phyloP scores from a whole-genome alignment of 1,140 invertebrate genomes.

The Drosophila leontia region DNA sequence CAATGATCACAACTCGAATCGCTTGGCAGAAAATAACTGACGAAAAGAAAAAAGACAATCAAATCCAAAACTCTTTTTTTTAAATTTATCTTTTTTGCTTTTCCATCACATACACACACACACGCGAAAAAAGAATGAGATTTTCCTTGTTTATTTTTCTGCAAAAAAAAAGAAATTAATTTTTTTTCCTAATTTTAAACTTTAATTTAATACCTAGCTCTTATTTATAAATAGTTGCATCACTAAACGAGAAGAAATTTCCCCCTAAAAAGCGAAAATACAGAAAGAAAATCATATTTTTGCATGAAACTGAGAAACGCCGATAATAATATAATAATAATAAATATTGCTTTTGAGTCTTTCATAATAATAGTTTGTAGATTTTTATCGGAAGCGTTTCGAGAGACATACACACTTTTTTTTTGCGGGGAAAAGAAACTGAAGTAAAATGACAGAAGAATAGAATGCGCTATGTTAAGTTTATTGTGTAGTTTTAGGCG shows the following conservation, averaged over 20 bases:
- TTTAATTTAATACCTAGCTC: constrained; percentile 70
- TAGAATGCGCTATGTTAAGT: constrained; percentile 75
- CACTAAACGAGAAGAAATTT: constrained; percentile 13
- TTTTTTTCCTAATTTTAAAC: constrained; percentile 67
- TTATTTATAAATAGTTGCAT: constrained; percentile 57
- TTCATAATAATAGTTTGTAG: constrained; percentile 60
- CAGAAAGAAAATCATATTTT: constrained; percentile 25
- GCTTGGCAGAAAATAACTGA: constrained; percentile 37
- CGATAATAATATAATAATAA: constrained; percentile 35
- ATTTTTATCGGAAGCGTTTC: constrained; percentile 31
- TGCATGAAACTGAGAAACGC: constrained; percentile 44
- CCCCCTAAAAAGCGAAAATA: not conserved
- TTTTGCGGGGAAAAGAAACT: constrained; percentile 26
- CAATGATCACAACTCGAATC: constrained; percentile 82
- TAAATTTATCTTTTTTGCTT: constrained; percentile 26
- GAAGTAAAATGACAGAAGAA: constrained; percentile 33
- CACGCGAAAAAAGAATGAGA: constrained; percentile 11
- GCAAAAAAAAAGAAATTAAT: constrained; percentile 22
- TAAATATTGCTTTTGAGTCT: constrained; percentile 80
- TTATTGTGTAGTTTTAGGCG: constrained; percentile 81
- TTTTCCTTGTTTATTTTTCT: constrained; percentile 50
- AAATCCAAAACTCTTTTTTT: constrained; percentile 5
- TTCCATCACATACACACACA: constrained; percentile 30
- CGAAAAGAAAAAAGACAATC: constrained; percentile 13
- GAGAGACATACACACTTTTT: constrained; percentile 24